Evolutionary conservation across 92 coral and sea anemone species (phyloP).

Genomic region (Palythoa caribaeorum): DNA sequence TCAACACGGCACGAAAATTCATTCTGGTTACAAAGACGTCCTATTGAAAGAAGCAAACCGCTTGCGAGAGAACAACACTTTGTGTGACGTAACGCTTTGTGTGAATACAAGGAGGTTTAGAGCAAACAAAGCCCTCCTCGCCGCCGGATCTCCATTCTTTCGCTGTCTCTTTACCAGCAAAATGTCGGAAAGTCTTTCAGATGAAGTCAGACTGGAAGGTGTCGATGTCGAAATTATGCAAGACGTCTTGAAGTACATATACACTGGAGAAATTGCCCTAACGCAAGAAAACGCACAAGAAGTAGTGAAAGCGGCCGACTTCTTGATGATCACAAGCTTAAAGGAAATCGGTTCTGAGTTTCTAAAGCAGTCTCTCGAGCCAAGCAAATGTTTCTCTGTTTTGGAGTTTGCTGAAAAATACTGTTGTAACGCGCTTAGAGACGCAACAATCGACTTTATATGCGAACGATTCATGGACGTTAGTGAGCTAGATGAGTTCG

Average conservation of each 20-base stretch:
- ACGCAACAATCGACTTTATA: slow-evolving; percentile 47
- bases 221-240: slow-evolving; percentile 58
- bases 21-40: slow-evolving; percentile 18
- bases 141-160: slow-evolving; percentile 79
- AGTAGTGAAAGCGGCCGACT: slow-evolving; percentile 74
- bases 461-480: slow-evolving; percentile 59
- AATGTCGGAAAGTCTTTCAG: slow-evolving; percentile 53
- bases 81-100: slow-evolving; percentile 78
- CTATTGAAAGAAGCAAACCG: slow-evolving; percentile 38
- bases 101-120: slow-evolving; percentile 59
- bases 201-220: slow-evolving; percentile 53
- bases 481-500: slow-evolving; percentile 57
- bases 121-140: slow-evolving; percentile 76
- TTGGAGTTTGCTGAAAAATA: slow-evolving; percentile 60
- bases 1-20: not conserved
- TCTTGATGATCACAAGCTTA: slow-evolving; percentile 64
- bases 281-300: slow-evolving; percentile 70
- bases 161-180: slow-evolving; percentile 69
- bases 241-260: slow-evolving; percentile 64
- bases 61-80: slow-evolving; percentile 29
- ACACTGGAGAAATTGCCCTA: slow-evolving; percentile 72
- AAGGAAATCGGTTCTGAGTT: slow-evolving; percentile 58
- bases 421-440: slow-evolving; percentile 57
- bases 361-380: slow-evolving; percentile 52
- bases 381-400: slow-evolving; percentile 62